Evolutionary conservation across 2,888 invertebrate species (phyloP), one percentile per base, ranked within the genome.

Genomic region (Saturnia pavonia): DNA sequence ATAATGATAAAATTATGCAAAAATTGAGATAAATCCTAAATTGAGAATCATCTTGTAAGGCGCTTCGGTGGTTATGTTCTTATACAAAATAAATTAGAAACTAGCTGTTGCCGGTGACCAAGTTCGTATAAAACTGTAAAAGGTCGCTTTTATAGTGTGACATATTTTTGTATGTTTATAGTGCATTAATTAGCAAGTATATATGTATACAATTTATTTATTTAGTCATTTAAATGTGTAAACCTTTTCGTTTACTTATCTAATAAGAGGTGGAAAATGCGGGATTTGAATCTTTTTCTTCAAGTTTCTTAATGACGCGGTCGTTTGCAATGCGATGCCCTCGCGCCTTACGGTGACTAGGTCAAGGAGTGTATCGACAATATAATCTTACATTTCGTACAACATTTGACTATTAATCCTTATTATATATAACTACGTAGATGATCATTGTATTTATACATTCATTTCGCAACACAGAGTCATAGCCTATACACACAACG

Each of bases 311-410:
- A n/a, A n/a, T n/a, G n/a, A n/a, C n/a, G n/a, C n/a, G n/a, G n/a
- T n/a, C 57, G 57, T 60, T 14, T 12, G 57, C 27, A 11, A 27
- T 54, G 9, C 57, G 27, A 27, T 60, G 57, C 27, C 57, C 57
- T 60, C 57, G 57, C 57, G 12, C 11, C 27, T 60, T 12, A 12
- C 25, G 14, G 25, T 11, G 14, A 60, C 57, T 60, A 27, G 57
- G 57, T 60, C 57, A 60, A 60, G 57, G 57, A 12, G 2, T 6
- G 27, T 27, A 60, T 60, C 27, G 25, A 14, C 57, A 60, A 60
- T 27, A 27, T 60, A 60, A 60, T 60, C 57, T 60, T 25, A 25
- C 57, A 60, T 60, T 57, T 57, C 57, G 57, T 27, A 60, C 57
- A 60, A 16, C 27, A 60, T 60, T 60, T 60, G 57, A 60, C 57